Conservation (phyloP, 2,113 vertebrate species). For the Myotis davidii region DNA sequence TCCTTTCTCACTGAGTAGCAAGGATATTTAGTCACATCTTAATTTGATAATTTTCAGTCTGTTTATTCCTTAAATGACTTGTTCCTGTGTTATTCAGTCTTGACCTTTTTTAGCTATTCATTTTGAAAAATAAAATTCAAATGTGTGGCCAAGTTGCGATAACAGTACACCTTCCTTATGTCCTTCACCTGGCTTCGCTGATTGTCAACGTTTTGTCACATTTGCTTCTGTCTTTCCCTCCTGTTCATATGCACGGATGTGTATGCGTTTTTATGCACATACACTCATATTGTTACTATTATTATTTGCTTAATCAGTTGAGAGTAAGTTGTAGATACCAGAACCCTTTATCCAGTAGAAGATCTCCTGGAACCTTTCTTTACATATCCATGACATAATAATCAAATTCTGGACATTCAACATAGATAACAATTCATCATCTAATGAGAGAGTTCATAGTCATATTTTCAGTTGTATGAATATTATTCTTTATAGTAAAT, state of each 20-base stretch:
- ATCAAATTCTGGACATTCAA: not conserved
- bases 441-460: not conserved
- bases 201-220: not conserved
- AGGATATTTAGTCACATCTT: slow-evolving; percentile 26
- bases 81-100: not conserved
- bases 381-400: not conserved
- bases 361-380: not conserved
- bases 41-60: not conserved
- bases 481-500: not conserved
- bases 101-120: not conserved
- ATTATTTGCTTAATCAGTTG: not conserved
- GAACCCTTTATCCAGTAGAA: not conserved
- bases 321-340: not conserved
- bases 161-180: not conserved
- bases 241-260: not conserved
- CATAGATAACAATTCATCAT: not conserved
- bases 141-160: not conserved
- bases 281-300: not conserved
- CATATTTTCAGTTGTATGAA: not conserved
- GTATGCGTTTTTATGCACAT: not conserved
- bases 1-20: not conserved
- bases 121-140: not conserved
- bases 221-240: not conserved
- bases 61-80: slow-evolving; percentile 40
- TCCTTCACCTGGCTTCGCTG: not conserved